Evolutionary conservation across 2,888 invertebrate species (phyloP), one percentile per base, ranked within the genome.

Genomic region (Amiota mariae): DNA sequence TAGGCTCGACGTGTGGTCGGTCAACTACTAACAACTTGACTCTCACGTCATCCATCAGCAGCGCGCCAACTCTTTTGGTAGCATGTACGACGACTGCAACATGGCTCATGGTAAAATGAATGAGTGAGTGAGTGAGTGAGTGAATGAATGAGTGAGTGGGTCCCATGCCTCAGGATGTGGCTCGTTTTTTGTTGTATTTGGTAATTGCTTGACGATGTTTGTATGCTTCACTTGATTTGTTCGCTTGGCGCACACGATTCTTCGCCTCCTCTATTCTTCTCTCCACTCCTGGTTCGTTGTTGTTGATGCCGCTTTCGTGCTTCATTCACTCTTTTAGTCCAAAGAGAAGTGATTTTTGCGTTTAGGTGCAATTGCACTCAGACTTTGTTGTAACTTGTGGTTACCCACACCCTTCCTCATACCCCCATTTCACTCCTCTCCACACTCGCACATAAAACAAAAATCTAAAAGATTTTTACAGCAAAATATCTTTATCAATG

Each of bases 31-130:
- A 24, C 49, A 61, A 63, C 51, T 18, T 72, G 73, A 64, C 63
- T 66, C 75, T 66, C 77, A 73, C 76, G 77, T 78, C 78, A 78
- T 75, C 75, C 77, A 76, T 78, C 75, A 76, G 51, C 47, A 66
- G 24, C 24, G 36, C 36, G 36, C 36, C 36, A 36, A 36, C 36
- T 36, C 36, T 6, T 6, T 36, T 36, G 36, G 36, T 36, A 6
- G 36, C 36, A 36, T 6, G 36, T 6, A 36, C 6, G 36, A 15
- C n/a, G 54, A 54, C 15, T 15, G n/a, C 15, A 36, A 74, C 64
- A 72, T 59, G 63, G 20, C 15, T 36, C 36, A 36, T 36, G 6
- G 11, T 47, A 11, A 11, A 24, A 24, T 24, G 24, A 49, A 54
- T 48, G 20, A 70, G 46, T 18, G 47, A 61, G 11, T 63, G 24